phyloP scores from a whole-genome alignment of 2,113 vertebrate species.

The Pao palembangensis region DNA sequence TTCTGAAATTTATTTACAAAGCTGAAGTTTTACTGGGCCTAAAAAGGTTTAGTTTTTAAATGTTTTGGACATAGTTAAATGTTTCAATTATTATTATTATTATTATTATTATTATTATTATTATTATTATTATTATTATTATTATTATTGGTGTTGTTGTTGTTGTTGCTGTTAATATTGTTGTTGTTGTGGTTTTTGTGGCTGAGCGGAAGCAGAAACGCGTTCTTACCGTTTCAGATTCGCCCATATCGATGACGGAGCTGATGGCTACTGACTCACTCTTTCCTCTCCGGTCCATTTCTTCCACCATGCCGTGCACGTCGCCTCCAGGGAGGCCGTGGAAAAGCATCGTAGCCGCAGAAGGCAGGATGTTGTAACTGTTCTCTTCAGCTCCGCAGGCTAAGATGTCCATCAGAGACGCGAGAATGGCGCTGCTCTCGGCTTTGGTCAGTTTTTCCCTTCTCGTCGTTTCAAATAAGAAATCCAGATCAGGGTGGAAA shows the following conservation, averaged over 20 bases:
- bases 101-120: too few relatives aligned
- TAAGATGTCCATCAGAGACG: conserved; percentile 85
- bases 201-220: background rate
- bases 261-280: conserved; percentile 93
- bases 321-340: conserved; percentile 96
- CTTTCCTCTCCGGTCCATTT: conserved; percentile 96
- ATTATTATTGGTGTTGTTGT: too few relatives aligned
- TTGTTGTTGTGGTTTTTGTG: background rate
- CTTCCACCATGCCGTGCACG: conserved; percentile 96
- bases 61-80: too few relatives aligned
- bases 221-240: conserved; percentile 90
- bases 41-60: background rate
- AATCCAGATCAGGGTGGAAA: conserved; percentile 64
- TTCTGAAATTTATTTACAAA: background rate
- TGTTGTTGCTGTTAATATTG: too few relatives aligned
- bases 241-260: conserved; percentile 97
- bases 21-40: background rate
- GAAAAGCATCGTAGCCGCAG: conserved; percentile 91
- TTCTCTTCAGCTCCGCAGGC: conserved; percentile 79
- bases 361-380: conserved; percentile 78
- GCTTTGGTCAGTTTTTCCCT: conserved; percentile 49
- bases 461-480: conserved; percentile 62
- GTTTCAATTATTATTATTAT: too few relatives aligned
- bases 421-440: conserved; percentile 50
- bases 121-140: too few relatives aligned